Base-by-base conservation (phyloP, 1,140 invertebrate species). In the Hylaeus volcanicus region DNA sequence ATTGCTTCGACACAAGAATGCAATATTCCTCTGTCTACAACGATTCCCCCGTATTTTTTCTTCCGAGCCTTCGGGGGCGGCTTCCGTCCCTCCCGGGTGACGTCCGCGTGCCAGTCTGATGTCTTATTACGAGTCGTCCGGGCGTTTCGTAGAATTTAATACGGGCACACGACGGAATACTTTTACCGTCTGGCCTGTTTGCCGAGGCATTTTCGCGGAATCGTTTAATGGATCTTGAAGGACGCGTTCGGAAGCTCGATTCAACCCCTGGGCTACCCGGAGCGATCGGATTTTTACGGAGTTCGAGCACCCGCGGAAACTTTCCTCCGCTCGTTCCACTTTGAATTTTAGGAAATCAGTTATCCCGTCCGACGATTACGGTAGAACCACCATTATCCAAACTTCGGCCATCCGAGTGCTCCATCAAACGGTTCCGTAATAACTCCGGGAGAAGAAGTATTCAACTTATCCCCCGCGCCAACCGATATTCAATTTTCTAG, bases 1-100 rank as follows among this genome's bases (percentile, higher is more conserved):
- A 91, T 91, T 90, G 86, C 85, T 90, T 88, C 81, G 82, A 86
- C 86, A 80, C 68, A 78, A 88, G 86, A 88, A 88, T 91, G 83
- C 85, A 90, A 89, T 87, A 86, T 87, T 82, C 88, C 86, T 88
- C 86, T 81, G 64, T 79, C 80, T 77, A 75, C 79, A 85, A 74
- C 71, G 82, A 84, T 85, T 82, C 79, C 74, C 82, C 74, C 82
- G 60, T 68, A 80, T 74, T 79, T 79, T 72, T 82, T 55, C 12
- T 41, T 48, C 15, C 15, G 43, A 1, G 9, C 0, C 12, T 41
- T 48, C 15, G 9, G 43, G 2, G 9, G 0, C 45, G 43, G 48
- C 26, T 48, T 80, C 48, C 45, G 53, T 60, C 78, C 78, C 64
- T 9, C 55, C 43, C 4, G 45, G 43, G 12, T 51, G 70, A 65